phyloP scores from a whole-genome alignment of 1,140 invertebrate species.

The Gryon sp. region DNA sequence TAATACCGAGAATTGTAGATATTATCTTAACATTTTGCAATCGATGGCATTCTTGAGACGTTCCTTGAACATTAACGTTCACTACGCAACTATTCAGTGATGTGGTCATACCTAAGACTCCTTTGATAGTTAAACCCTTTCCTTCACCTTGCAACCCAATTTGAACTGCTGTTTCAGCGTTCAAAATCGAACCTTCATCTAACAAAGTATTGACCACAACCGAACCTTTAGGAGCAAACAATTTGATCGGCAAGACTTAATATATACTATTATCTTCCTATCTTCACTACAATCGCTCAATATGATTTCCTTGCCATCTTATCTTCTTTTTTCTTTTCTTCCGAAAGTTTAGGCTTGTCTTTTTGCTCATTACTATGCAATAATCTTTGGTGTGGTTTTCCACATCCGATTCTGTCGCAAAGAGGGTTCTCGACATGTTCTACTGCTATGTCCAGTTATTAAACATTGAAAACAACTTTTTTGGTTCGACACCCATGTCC shows the following conservation, averaged over 20 bases:
- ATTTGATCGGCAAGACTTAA: conserved; percentile 4
- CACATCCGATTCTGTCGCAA: conserved; percentile 7
- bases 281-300: background rate
- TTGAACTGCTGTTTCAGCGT: background rate
- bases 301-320: background rate
- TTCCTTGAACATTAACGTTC: conserved; percentile 5
- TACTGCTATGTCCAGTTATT: conserved; percentile 2
- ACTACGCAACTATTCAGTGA: background rate
- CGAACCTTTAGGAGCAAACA: conserved; percentile 4
- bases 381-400: conserved; percentile 3
- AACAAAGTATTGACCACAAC: conserved; percentile 3
- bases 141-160: conserved; percentile 6
- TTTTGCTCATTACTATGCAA: conserved; percentile 1
- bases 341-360: background rate
- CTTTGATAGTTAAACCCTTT: background rate
- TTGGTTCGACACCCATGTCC: conserved; percentile 6
- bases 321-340: background rate
- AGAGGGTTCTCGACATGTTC: conserved; percentile 1
- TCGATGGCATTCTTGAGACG: background rate
- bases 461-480: conserved; percentile 8
- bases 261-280: background rate
- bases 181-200: conserved; percentile 37
- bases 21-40: conserved; percentile 4
- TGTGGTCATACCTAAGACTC: conserved; percentile 10
- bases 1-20: background rate